A percentile compares a stretch with the other conserved stretches of the same genome.
Evolutionary conservation across 2,888 invertebrate species (phyloP).

Genomic region (Piscicola geometra): DNA sequence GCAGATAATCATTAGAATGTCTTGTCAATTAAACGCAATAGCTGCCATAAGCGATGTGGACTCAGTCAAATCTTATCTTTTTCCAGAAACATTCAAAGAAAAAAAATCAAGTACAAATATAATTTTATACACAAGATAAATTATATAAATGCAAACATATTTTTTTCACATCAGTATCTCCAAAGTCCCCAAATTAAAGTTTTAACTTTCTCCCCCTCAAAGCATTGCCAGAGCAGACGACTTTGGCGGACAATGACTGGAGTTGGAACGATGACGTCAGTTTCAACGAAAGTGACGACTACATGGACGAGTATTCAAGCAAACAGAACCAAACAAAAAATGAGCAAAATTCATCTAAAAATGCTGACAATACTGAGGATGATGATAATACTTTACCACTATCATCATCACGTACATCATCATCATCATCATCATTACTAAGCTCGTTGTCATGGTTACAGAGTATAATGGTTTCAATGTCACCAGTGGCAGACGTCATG

Average conservation of each 20-base stretch:
- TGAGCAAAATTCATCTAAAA: not conserved
- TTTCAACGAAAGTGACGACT: conserved; percentile 42
- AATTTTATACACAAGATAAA: not conserved
- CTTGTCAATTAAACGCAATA: conserved; percentile 41
- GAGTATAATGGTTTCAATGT: conserved; percentile 64
- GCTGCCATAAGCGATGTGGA: conserved; percentile 40
- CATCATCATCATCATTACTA: not conserved
- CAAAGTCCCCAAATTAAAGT: not conserved
- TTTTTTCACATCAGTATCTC: conserved; percentile 8
- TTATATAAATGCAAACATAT: not conserved
- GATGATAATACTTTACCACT: not conserved
- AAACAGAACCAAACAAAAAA: not conserved
- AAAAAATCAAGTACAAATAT: conserved; percentile 31
- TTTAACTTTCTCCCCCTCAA: conserved; percentile 4
- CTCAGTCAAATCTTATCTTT: conserved; percentile 40
- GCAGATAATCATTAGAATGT: too few relatives aligned
- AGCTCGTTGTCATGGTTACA: conserved; percentile 63
- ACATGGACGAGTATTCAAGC: conserved; percentile 39
- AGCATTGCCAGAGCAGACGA: conserved; percentile 37
- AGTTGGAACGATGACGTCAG: conserved; percentile 50
- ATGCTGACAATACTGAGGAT: too few relatives aligned
- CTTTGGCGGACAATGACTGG: conserved; percentile 52
- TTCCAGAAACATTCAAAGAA: conserved; percentile 36
- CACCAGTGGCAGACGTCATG: conserved; percentile 69
- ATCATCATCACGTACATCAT: not conserved